Percentiles rank a stretch among this genome's conserved stretches.
phyloP scores from a whole-genome alignment of 1,140 invertebrate species.

The Potamilus streckersoni region DNA sequence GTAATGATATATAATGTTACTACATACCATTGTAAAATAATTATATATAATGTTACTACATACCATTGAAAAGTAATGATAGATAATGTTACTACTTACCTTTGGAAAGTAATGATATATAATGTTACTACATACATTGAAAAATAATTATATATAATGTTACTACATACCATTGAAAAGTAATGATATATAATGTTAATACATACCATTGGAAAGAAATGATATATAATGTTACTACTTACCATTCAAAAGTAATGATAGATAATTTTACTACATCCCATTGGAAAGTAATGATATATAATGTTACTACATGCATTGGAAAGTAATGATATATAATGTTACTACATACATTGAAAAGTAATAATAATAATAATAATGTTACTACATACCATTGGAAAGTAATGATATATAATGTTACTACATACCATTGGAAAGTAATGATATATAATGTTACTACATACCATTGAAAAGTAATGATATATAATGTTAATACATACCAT shows the following conservation, averaged over 20 bases:
- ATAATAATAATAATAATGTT: too few relatives aligned
- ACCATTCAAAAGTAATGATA: too few relatives aligned
- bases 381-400: too few relatives aligned
- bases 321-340: too few relatives aligned
- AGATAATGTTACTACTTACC: too few relatives aligned
- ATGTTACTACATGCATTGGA: too few relatives aligned
- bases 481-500: not conserved
- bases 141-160: too few relatives aligned
- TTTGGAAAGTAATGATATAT: not conserved
- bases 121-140: not conserved
- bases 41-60: not conserved
- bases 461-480: not conserved
- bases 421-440: not conserved
- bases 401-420: not conserved
- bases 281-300: too few relatives aligned
- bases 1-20: too few relatives aligned
- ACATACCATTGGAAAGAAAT: not conserved
- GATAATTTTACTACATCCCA: too few relatives aligned
- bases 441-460: not conserved
- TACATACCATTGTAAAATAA: not conserved
- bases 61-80: not conserved
- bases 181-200: not conserved
- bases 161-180: not conserved
- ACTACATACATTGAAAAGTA: too few relatives aligned
- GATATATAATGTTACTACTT: too few relatives aligned